Evolutionary conservation across 1,140 invertebrate species (phyloP), one percentile per base, ranked within the genome.

Genomic region (Brachystomella parvula): DNA sequence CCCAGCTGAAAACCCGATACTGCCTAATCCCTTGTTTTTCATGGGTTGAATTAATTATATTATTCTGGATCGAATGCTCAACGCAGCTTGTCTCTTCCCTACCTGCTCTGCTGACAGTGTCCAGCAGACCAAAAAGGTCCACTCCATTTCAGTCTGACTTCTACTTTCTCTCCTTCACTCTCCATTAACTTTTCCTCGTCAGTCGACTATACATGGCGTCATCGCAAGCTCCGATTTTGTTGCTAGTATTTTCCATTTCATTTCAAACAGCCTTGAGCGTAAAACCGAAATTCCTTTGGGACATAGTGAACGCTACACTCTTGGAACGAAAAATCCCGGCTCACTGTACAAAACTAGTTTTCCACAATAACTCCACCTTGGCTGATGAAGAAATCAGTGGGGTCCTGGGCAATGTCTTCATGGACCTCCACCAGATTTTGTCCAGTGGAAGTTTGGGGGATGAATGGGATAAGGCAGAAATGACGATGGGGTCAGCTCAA

Each of bases 1-100:
- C 9, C 12, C 12, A 53, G 49, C 24, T 12, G 49, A 44, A n/a
- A 44, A 44, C 39, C 39, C 39, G 9, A 53, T 53, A 9, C 49
- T 24, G 6, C 15, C 49, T n/a, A n/a, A n/a, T n/a, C n/a, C n/a
- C n/a, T n/a, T n/a, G n/a, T 26, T 53, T 3, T n/a, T n/a, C n/a
- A n/a, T n/a, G n/a, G n/a, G n/a, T n/a, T 53, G 49, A 53, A 53
- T 53, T 53, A 53, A 53, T 53, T 53, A 53, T n/a, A n/a, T 53
- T 9, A 24, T 24, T 53, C 15, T n/a, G 9, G 24, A 53, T 53
- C 9, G 49, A 9, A 12, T 15, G 21, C 49, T 24, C 49, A 53
- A 9, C 9, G 21, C 49, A 9, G 24, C 49, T 24, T 15, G 12
- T 24, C 9, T 15, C 24, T 53, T 15, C 21, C 49, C 24, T 53